Evolutionary conservation across 2,113 vertebrate genomes (phyloP).

Genomic region (Phoxinus phoxinus): DNA sequence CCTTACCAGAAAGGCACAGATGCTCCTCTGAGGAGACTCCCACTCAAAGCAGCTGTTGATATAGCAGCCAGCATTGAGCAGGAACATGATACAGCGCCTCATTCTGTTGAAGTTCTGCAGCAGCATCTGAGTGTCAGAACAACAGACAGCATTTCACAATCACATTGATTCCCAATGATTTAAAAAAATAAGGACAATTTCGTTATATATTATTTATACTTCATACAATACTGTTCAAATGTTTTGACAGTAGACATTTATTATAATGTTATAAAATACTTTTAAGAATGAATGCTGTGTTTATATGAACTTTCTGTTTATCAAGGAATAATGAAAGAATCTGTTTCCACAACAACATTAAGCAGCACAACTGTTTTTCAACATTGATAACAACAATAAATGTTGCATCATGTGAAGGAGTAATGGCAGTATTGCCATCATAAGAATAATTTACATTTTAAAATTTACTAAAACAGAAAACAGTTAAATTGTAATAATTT

Average conservation of each 20-base stretch:
- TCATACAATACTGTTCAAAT: neutral
- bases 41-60: slow-evolving; percentile 98
- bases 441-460: neutral
- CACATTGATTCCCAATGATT: neutral
- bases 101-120: slow-evolving; percentile 91
- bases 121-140: slow-evolving; percentile 81
- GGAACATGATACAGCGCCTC: slow-evolving; percentile 88
- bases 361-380: neutral
- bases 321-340: neutral
- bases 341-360: neutral
- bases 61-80: slow-evolving; percentile 89
- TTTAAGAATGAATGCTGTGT: neutral
- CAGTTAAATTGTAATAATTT: neutral
- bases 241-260: neutral
- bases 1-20: slow-evolving; percentile 95
- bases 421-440: neutral
- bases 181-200: neutral
- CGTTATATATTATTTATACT: neutral
- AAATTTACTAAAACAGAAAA: neutral
- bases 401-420: neutral
- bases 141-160: slow-evolving; percentile 2
- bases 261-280: neutral
- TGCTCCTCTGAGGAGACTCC: slow-evolving; percentile 97
- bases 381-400: neutral
- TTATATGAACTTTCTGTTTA: neutral